Percentiles rank a stretch among this genome's conserved stretches.
Conservation (phyloP, 2,888 invertebrate genomes). For the Caenorhabditis auriculariae region DNA sequence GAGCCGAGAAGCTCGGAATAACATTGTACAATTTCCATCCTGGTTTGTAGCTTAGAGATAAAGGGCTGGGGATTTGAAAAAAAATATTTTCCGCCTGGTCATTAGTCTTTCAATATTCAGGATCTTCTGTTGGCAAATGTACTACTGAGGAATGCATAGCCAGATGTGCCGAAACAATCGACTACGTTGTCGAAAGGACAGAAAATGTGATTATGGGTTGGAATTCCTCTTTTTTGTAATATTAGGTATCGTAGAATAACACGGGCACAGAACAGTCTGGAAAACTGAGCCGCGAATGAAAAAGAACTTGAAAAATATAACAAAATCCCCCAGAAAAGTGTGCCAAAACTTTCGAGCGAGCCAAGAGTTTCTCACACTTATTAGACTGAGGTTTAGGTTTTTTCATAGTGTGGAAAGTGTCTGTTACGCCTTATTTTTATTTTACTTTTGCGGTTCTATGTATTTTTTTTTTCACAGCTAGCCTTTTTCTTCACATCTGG, state of each 20-base stretch:
- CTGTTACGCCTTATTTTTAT: slow-evolving; percentile 1
- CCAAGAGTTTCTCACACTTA: too few species aligned
- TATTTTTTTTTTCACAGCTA: neutral
- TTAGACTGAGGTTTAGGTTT: too few species aligned
- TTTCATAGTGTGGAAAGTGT: too few species aligned
- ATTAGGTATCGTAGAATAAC: neutral
- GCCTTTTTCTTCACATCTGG: too few species aligned
- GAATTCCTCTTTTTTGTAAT: neutral
- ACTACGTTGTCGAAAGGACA: slow-evolving; percentile 60
- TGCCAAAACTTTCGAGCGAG: too few species aligned
- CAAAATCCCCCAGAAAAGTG: too few species aligned
- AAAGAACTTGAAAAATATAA: too few species aligned
- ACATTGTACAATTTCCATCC: slow-evolving; percentile 68
- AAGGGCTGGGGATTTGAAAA: neutral
- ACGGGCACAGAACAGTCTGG: neutral
- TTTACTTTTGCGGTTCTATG: slow-evolving; percentile 2
- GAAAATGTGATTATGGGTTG: slow-evolving; percentile 38
- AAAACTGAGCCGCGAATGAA: too few species aligned
- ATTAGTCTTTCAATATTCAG: slow-evolving; percentile 40
- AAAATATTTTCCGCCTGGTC: too few species aligned
- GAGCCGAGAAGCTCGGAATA: slow-evolving; percentile 67
- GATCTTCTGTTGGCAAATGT: slow-evolving; percentile 64
- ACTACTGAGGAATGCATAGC: slow-evolving; percentile 60
- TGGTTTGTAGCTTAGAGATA: slow-evolving; percentile 51
- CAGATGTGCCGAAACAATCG: slow-evolving; percentile 64